Conservation (phyloP, 2,797 vertebrate genomes). For the Melanotaenia nigrans region DNA sequence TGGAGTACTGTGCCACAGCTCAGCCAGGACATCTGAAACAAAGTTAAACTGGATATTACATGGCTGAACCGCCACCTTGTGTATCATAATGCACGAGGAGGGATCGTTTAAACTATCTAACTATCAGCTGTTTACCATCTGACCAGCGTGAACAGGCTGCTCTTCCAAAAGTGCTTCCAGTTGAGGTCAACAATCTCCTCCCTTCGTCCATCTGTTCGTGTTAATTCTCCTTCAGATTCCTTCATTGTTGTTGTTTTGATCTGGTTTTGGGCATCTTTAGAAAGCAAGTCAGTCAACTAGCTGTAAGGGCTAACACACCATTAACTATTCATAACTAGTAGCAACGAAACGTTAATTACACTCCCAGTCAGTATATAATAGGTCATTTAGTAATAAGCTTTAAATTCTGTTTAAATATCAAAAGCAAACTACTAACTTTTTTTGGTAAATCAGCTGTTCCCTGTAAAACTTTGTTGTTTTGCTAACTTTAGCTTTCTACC, state of each 20-base stretch:
- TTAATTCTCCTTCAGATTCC: neutral
- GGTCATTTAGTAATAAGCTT: accelerated
- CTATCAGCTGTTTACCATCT: slow-evolving; percentile 36
- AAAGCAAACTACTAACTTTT: neutral
- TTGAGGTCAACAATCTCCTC: slow-evolving; percentile 6
- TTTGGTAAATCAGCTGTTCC: neutral
- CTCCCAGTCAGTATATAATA: neutral
- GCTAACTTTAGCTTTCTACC: slow-evolving; percentile 12
- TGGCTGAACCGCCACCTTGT: neutral
- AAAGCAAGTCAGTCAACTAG: neutral
- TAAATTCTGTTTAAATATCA: neutral
- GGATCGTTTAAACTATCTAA: neutral
- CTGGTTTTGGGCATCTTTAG: neutral
- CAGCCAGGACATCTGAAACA: slow-evolving; percentile 44
- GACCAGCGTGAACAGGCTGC: slow-evolving; percentile 1
- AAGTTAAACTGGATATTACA: neutral
- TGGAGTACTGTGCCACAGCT: slow-evolving; percentile 62
- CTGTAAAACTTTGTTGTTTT: neutral
- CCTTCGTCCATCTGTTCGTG: slow-evolving; percentile 45
- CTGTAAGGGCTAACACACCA: slow-evolving; percentile 7
- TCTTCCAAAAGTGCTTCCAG: slow-evolving; percentile 8
- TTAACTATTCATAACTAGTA: neutral
- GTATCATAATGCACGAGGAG: neutral
- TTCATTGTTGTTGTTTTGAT: neutral
- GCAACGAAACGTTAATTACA: neutral